Evolutionary conservation across 2,888 invertebrate genomes (phyloP), one percentile per base, ranked within the genome.

Genomic region (Carpatolechia fugitivella): DNA sequence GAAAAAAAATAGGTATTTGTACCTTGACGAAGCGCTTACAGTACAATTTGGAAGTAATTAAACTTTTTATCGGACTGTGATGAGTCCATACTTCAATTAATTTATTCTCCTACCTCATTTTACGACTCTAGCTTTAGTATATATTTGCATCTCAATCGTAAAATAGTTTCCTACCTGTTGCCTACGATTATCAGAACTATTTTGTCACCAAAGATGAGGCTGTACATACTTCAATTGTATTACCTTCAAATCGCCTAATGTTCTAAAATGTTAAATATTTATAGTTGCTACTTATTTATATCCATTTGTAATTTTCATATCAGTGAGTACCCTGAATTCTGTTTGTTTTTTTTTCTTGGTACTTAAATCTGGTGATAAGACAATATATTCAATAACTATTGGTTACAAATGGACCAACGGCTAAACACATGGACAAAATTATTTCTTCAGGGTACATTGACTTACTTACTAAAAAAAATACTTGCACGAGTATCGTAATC

Each of bases 91-190:
- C 35, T 41, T 52, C 40, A 56, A 62, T 72, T 78, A 68, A 72
- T 80, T 83, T 80, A 80, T 78, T 81, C 65, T 82, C 82, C 89
- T 89, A 89, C 88, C 89, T 89, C 88, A 89, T 82, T 81, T 76
- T 79, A 77, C 82, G 76, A 78, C 76, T 80, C 64, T 82, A 83
- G 82, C 72, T 74, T 74, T 79, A 81, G 75, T 70, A 61, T 69
- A 53, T 63, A 70, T 62, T 72, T 66, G 66, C 71, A 66, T 76
- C 73, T 78, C 66, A 46, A 76, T 69, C 63, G 69, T 64, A 70
- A 64, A 55, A 62, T 62, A 65, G 67, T 65, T 70, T 72, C 60
- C 61, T 63, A 64, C 62, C 57, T 68, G 60, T 60, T 59, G 64
- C 62, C 56, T 69, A 67, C 74, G 69, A 73, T 70, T 72, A 73